phyloP scores from a whole-genome alignment of 2,888 invertebrate genomes.

The Myopa testacea region DNA sequence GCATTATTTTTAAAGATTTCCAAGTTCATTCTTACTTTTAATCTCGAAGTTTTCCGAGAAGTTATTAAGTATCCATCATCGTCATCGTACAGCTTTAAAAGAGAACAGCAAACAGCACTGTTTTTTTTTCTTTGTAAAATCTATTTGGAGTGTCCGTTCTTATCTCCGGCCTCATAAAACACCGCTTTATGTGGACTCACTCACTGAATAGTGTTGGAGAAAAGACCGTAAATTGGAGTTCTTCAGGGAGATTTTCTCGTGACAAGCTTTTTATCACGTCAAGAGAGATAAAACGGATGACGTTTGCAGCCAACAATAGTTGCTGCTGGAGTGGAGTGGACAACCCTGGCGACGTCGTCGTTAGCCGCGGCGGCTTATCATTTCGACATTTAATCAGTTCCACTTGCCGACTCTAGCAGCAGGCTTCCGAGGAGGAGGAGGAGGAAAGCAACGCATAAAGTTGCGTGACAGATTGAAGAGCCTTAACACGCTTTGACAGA shows the following conservation, averaged over 20 bases:
- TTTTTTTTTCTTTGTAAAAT: background rate
- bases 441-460: slow-evolving; percentile 22
- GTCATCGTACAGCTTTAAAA: background rate
- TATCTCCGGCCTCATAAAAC: slow-evolving; percentile 21
- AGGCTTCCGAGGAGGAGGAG: background rate
- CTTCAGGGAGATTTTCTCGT: slow-evolving; percentile 9
- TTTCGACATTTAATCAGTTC: slow-evolving; percentile 40
- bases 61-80: background rate
- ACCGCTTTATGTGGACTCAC: background rate
- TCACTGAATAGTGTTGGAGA: background rate
- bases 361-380: slow-evolving; percentile 27
- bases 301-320: background rate
- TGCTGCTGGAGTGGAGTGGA: background rate
- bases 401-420: background rate
- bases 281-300: slow-evolving; percentile 29
- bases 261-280: slow-evolving; percentile 34
- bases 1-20: background rate
- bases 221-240: background rate
- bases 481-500: slow-evolving; percentile 13
- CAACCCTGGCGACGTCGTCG: background rate
- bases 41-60: background rate
- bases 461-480: slow-evolving; percentile 32
- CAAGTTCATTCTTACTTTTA: slow-evolving; percentile 30
- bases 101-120: background rate
- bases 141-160: slow-evolving; percentile 13